Evolutionary conservation across 2,888 invertebrate genomes (phyloP), one percentile per base, ranked within the genome.

Genomic region (Drosophila rubida): DNA sequence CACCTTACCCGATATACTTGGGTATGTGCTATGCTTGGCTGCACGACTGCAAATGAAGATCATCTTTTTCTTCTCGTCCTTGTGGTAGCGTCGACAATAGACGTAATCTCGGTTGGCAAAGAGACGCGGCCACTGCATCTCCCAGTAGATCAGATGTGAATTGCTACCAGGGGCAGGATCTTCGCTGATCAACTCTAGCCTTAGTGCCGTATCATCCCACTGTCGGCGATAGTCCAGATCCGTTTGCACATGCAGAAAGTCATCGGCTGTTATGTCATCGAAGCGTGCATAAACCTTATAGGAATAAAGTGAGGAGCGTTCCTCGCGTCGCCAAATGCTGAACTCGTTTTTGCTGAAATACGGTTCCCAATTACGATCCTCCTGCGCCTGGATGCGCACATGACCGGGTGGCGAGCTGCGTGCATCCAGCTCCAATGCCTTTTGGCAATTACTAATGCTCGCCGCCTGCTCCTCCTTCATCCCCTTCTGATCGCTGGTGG

Each of bases 201-300:
- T 92, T 0, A 95, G 94, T 0, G 96, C 96, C 0, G 96, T 96
- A 0, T 93, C 93, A 91, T 97, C 97, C 97, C 97, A 97, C 55
- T 94, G 93, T 50, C 94, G 94, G 9, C 97, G 93, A 92, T 96
- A 97, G 19, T 94, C 94, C 0, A 95, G 94, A 89, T 97, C 97
- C 14, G 97, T 94, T 91, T 97, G 97, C 0, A 96, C 95, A 69
- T 95, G 95, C 0, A 97, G 93, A 91, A 97, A 97, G 90, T 97
- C 96, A 57, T 94, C 93, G 0, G 97, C 96, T 0, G 93, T 92
- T 1, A 97, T 95, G 81, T 97, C 97, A 51, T 94, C 92, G 87
- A 96, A 97, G 1, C 94, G 94, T 0, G 96, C 97, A 92, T 96
- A 97, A 0, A 97, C 96, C 94, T 97, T 97, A 88, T 97, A 97